Conservation (phyloP, 2,888 invertebrate genomes). For the Tupiocoris notatus region DNA sequence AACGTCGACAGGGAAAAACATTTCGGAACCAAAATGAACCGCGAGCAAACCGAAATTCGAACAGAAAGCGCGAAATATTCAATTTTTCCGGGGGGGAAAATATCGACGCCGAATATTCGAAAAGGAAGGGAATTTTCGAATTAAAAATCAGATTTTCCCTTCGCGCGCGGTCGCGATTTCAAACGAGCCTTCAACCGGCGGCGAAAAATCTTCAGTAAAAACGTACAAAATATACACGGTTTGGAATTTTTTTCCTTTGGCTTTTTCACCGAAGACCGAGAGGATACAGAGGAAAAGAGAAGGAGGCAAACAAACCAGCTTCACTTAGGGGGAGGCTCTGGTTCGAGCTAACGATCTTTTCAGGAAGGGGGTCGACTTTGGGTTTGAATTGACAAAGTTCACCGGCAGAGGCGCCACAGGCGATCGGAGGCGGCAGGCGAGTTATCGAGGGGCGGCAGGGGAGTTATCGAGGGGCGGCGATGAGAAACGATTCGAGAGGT, state of each 20-base stretch:
- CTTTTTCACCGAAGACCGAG: constrained; percentile 5
- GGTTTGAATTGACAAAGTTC: constrained; percentile 42
- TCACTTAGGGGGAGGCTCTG: constrained; percentile 5
- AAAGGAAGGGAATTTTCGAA: too few relatives aligned
- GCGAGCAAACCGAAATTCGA: too few relatives aligned
- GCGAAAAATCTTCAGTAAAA: too few relatives aligned
- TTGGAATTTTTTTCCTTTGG: not conserved
- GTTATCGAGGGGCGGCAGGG: not conserved
- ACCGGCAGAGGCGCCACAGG: constrained; percentile 40
- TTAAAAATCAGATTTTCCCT: too few relatives aligned
- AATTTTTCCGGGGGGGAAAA: too few relatives aligned
- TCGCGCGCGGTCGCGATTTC: too few relatives aligned
- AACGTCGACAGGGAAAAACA: too few relatives aligned
- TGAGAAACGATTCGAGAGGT: not conserved
- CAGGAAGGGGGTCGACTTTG: constrained; percentile 26
- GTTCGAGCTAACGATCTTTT: constrained; percentile 39
- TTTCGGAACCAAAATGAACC: too few relatives aligned
- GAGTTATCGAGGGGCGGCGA: not conserved
- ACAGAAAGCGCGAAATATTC: too few relatives aligned
- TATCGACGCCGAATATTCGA: too few relatives aligned
- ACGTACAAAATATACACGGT: not conserved
- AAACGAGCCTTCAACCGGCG: too few relatives aligned
- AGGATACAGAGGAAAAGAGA: constrained; percentile 2
- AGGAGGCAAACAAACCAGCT: not conserved
- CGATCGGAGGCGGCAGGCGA: constrained; percentile 12